Evolutionary conservation across 2,797 vertebrate genomes (phyloP).

Genomic region (Acanthis flammea): DNA sequence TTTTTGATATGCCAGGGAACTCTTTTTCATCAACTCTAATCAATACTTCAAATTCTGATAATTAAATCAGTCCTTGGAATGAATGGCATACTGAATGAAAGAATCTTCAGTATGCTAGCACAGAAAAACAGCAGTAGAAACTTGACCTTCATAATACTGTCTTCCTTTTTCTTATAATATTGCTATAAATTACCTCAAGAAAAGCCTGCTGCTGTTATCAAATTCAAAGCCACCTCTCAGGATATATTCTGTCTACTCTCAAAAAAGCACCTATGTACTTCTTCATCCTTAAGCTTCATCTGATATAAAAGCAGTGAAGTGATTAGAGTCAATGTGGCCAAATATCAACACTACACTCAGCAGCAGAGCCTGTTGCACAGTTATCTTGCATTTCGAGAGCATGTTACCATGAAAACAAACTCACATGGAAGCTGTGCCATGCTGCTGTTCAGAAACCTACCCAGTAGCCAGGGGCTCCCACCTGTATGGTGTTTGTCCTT

Average conservation of each 20-base stretch:
- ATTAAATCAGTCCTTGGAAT: background rate
- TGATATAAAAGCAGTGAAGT: constrained; percentile 2
- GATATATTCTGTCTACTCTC: background rate
- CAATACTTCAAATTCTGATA: constrained; percentile 38
- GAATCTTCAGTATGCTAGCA: background rate
- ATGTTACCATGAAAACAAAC: constrained; percentile 28
- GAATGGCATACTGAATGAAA: background rate
- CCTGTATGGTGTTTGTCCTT: background rate
- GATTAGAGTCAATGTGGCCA: background rate
- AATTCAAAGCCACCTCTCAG: background rate
- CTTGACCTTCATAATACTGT: background rate
- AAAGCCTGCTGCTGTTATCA: background rate
- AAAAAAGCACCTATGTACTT: background rate
- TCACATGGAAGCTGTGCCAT: background rate
- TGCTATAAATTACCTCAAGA: background rate
- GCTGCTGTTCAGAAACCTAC: background rate
- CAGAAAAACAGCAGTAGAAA: background rate
- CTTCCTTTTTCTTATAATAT: background rate
- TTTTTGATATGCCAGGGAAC: background rate
- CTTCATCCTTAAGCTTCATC: background rate
- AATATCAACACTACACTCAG: background rate
- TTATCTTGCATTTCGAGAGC: background rate
- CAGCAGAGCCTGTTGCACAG: background rate
- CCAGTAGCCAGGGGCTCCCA: background rate
- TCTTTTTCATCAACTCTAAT: background rate